Percentiles rank a stretch among this genome's conserved stretches.
phyloP scores from a whole-genome alignment of 2,797 vertebrate species.

The Cossypha niveicapilla region DNA sequence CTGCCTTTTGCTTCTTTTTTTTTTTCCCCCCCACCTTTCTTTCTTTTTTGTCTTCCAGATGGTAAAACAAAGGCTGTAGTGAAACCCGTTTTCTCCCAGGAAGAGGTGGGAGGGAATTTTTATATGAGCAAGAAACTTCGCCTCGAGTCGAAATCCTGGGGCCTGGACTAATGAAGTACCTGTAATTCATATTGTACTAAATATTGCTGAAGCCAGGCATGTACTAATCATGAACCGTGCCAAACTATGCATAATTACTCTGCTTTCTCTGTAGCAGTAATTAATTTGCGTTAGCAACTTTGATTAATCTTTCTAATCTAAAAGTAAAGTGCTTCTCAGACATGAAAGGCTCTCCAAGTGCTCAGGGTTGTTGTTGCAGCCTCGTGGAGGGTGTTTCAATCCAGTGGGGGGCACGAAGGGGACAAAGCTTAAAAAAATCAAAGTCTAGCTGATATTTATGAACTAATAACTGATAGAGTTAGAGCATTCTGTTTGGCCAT shows the following conservation, averaged over 20 bases:
- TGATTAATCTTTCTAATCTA: constrained; percentile 66
- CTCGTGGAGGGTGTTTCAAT: background rate
- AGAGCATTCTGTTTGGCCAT: background rate
- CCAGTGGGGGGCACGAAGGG: background rate
- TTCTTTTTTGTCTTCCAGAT: constrained; percentile 30
- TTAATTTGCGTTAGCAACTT: constrained; percentile 64
- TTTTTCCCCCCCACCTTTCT: background rate
- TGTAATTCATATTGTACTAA: constrained; percentile 56
- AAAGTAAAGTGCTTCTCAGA: constrained; percentile 42
- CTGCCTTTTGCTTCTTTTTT: background rate
- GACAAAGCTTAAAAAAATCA: background rate
- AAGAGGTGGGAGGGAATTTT: constrained; percentile 63
- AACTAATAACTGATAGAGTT: background rate
- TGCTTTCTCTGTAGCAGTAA: constrained; percentile 58
- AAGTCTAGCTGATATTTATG: background rate
- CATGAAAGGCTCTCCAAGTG: constrained; percentile 31
- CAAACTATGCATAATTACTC: constrained; percentile 63
- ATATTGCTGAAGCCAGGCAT: constrained; percentile 59
- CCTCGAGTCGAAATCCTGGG: constrained; percentile 36
- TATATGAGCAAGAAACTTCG: constrained; percentile 41
- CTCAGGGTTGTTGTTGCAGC: background rate
- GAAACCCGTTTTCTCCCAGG: constrained; percentile 59
- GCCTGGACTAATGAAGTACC: constrained; percentile 47
- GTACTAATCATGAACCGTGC: constrained; percentile 45
- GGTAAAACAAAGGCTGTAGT: constrained; percentile 58